These are phyloP conservation scores for Lordiphosa collinella DNA, from an alignment of 1,140 invertebrate species.

Conservation along the genomic window DNA sequence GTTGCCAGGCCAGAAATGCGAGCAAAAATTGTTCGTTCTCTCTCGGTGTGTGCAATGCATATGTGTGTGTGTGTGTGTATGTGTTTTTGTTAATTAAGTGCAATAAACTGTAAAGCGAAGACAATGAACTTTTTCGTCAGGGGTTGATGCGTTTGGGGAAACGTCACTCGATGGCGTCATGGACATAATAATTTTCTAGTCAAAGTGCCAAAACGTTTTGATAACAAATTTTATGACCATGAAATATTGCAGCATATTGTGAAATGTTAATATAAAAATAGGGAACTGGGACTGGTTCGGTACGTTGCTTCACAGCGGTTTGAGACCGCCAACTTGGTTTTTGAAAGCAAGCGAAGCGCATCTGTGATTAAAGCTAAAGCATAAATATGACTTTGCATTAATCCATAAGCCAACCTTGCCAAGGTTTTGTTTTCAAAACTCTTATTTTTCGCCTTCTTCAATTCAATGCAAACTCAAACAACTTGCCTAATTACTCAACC, in stretches of 20 bases:
- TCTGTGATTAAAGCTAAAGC: too few relatives aligned
- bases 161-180: background rate
- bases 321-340: too few relatives aligned
- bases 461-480: constrained; percentile 9
- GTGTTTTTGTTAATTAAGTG: constrained; percentile 65
- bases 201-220: background rate
- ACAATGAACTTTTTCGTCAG: constrained; percentile 62
- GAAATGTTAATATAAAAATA: too few relatives aligned
- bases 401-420: background rate
- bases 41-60: background rate
- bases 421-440: constrained; percentile 1
- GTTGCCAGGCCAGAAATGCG: constrained; percentile 22
- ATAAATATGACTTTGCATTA: too few relatives aligned
- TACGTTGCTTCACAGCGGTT: too few relatives aligned
- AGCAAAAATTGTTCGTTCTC: background rate
- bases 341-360: too few relatives aligned
- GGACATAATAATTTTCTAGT: background rate
- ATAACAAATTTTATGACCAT: too few relatives aligned
- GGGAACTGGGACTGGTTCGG: too few relatives aligned
- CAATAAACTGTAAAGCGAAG: constrained; percentile 53
- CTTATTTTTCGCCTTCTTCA: background rate
- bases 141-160: constrained; percentile 36
- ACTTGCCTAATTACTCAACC: constrained; percentile 38
- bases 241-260: too few relatives aligned
- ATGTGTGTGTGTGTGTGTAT: constrained; percentile 3